These are phyloP conservation scores for Sialis lutaria DNA, from an alignment of 2,888 invertebrate genomes.

Conservation along the genomic window DNA sequence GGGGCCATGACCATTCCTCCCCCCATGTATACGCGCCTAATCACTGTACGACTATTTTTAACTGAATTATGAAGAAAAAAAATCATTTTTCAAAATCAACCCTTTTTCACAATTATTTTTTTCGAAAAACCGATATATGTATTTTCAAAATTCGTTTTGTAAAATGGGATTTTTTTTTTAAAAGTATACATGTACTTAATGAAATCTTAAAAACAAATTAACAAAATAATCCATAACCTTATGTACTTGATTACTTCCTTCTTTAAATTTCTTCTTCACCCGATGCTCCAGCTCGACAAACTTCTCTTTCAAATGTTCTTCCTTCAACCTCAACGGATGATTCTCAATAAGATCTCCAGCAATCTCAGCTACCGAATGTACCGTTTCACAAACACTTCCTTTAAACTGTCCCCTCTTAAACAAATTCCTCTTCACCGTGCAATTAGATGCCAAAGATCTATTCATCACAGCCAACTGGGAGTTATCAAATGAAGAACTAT, in stretches of 20 bases:
- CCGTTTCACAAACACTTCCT: neutral
- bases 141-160: too few relatives aligned
- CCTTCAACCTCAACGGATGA: neutral
- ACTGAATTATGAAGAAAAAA: too few relatives aligned
- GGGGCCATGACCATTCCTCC: too few relatives aligned
- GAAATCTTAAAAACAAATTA: too few relatives aligned
- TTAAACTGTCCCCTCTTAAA: neutral
- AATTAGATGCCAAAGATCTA: neutral
- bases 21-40: too few relatives aligned
- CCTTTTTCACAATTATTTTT: too few relatives aligned
- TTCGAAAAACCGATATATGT: too few relatives aligned
- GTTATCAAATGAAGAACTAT: neutral
- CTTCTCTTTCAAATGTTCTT: constrained; percentile 13
- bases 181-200: too few relatives aligned
- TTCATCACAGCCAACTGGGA: too few relatives aligned
- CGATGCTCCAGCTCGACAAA: constrained; percentile 32
- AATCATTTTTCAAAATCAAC: too few relatives aligned
- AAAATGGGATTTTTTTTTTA: too few relatives aligned
- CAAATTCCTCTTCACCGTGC: neutral
- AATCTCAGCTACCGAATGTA: neutral
- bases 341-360: neutral
- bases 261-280: constrained; percentile 28
- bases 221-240: constrained; percentile 29
- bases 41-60: too few relatives aligned
- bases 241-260: constrained; percentile 37